Percentiles rank a stretch among this genome's conserved stretches.
These are phyloP conservation scores for Oncorhynchus masou DNA, from an alignment of 2,113 vertebrate species.

Conservation along the genomic window DNA sequence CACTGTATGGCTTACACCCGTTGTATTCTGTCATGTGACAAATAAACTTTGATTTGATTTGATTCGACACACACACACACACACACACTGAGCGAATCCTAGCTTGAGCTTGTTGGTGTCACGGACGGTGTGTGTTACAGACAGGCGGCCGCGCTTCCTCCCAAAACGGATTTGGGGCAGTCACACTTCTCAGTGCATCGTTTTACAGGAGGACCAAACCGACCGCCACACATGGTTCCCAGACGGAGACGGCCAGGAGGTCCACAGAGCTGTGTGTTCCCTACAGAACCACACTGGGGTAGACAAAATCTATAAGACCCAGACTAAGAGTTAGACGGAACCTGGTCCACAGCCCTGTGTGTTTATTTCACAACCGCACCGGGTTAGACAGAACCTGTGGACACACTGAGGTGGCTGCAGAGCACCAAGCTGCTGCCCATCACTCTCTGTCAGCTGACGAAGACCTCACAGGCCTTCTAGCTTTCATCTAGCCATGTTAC, in stretches of 20 bases:
- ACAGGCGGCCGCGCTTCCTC: conserved; percentile 51
- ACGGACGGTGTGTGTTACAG: conserved; percentile 18
- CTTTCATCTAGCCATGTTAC: conserved; percentile 7
- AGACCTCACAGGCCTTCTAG: conserved; percentile 29
- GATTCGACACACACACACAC: conserved; percentile 36
- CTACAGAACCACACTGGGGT: conserved; percentile 40
- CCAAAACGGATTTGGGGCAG: conserved; percentile 52
- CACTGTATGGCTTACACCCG: not conserved
- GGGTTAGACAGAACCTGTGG: conserved; percentile 43
- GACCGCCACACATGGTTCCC: conserved; percentile 61
- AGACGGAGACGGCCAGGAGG: conserved; percentile 55
- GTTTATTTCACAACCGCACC: not conserved
- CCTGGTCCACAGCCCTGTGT: conserved; percentile 43
- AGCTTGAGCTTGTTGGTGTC: conserved; percentile 37
- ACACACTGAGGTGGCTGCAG: conserved; percentile 15
- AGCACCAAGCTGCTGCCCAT: not conserved
- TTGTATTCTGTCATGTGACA: too few relatives aligned
- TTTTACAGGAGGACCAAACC: conserved; percentile 52
- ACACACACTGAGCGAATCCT: conserved; percentile 20
- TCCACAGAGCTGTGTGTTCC: conserved; percentile 42
- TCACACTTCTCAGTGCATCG: conserved; percentile 44
- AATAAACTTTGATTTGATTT: conserved; percentile 44
- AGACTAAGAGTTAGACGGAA: conserved; percentile 33
- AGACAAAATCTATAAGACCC: conserved; percentile 29
- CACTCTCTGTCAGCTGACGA: conserved; percentile 34